These are phyloP conservation scores for Phoebastria nigripes DNA, from an alignment of 2,797 vertebrate genomes.

Conservation along the genomic window DNA sequence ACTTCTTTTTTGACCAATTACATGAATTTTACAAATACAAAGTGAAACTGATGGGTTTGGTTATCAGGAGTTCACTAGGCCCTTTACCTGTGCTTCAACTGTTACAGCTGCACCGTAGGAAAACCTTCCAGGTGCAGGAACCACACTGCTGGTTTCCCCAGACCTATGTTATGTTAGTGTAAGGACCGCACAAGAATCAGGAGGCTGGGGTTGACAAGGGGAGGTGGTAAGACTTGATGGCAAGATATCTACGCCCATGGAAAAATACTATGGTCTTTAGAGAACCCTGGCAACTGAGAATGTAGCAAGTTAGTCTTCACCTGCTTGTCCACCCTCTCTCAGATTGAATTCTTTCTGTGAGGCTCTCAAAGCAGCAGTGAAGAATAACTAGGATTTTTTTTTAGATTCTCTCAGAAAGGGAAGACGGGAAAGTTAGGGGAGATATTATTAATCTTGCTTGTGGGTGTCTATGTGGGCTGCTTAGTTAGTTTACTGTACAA, in stretches of 20 bases:
- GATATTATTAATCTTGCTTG: slow-evolving; percentile 3
- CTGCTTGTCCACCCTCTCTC: not conserved
- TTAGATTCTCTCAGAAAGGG: not conserved
- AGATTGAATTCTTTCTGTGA: not conserved
- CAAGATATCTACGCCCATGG: not conserved
- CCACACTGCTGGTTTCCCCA: not conserved
- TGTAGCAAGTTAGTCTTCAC: not conserved
- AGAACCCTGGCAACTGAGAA: not conserved
- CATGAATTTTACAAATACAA: not conserved
- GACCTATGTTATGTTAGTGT: fast-evolving
- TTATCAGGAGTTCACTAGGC: not conserved
- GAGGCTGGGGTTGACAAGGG: not conserved
- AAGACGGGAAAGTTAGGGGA: not conserved
- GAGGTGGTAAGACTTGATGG: not conserved
- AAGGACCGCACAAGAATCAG: not conserved
- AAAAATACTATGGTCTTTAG: not conserved
- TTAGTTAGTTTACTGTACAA: not conserved
- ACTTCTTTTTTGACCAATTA: not conserved
- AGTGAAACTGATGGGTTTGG: not conserved
- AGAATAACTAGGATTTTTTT: not conserved
- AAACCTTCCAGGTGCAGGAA: not conserved
- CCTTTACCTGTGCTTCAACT: not conserved
- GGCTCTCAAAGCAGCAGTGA: not conserved
- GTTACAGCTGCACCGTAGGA: not conserved
- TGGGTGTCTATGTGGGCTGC: not conserved